phyloP scores from a whole-genome alignment of 1,140 invertebrate genomes.

The Notospermus geniculatus region DNA sequence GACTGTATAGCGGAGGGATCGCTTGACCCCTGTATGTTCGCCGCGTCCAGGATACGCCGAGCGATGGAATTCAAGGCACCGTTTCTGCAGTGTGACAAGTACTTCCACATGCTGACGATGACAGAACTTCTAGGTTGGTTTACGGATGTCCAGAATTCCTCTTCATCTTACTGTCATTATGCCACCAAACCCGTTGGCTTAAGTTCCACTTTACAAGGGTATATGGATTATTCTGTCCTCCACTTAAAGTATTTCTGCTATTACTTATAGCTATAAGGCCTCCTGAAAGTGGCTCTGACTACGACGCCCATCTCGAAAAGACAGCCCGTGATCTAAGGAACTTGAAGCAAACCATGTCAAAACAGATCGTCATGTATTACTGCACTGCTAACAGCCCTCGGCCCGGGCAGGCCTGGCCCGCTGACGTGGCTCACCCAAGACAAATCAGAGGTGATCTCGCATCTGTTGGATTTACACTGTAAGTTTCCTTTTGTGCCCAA shows the following conservation, averaged over 20 bases:
- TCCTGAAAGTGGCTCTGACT: slow-evolving; percentile 35
- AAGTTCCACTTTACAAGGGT: not conserved
- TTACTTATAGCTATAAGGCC: slow-evolving; percentile 41
- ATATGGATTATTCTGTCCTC: too few species aligned
- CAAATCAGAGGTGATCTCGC: slow-evolving; percentile 35
- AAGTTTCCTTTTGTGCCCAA: slow-evolving; percentile 7
- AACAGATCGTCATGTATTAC: slow-evolving; percentile 43
- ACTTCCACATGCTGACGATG: slow-evolving; percentile 52
- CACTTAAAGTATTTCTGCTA: slow-evolving; percentile 9
- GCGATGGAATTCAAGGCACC: slow-evolving; percentile 44
- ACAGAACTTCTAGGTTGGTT: slow-evolving; percentile 44
- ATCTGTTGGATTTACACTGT: slow-evolving; percentile 28
- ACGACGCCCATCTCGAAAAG: slow-evolving; percentile 47
- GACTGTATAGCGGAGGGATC: slow-evolving; percentile 46
- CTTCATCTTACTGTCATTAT: slow-evolving; percentile 11
- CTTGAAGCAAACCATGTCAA: slow-evolving; percentile 34
- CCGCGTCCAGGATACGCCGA: slow-evolving; percentile 38
- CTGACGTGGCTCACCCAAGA: slow-evolving; percentile 27
- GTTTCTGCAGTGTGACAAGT: slow-evolving; percentile 52
- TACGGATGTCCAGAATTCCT: too few species aligned
- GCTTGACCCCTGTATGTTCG: slow-evolving; percentile 47
- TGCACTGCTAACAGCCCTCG: slow-evolving; percentile 31
- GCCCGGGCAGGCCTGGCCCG: slow-evolving; percentile 9
- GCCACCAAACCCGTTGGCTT: not conserved
- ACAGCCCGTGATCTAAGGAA: slow-evolving; percentile 42